A percentile compares a stretch with the other conserved stretches of the same genome.
These are phyloP conservation scores for Alectoris magna DNA, from an alignment of 2,797 vertebrate genomes.

Conservation along the genomic window DNA sequence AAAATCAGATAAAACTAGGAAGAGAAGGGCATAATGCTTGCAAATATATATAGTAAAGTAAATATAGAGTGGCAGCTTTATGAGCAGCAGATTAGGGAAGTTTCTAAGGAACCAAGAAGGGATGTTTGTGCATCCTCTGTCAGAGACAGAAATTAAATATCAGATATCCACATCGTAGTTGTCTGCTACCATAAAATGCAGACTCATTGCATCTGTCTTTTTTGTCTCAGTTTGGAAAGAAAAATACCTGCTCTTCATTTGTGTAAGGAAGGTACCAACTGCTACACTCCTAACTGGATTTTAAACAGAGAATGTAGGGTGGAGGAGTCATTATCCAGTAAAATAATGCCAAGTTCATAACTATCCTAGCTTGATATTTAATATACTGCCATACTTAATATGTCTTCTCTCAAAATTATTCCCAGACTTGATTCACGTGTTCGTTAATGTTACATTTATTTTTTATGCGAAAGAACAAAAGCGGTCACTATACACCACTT, in stretches of 20 bases:
- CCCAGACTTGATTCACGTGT: background rate
- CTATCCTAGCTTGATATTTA: background rate
- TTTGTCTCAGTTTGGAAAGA: background rate
- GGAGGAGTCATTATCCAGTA: background rate
- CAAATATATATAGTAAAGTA: background rate
- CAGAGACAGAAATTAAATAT: background rate
- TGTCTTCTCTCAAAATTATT: background rate
- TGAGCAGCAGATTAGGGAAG: background rate
- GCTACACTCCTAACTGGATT: background rate
- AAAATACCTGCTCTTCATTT: accelerated
- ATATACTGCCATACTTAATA: background rate
- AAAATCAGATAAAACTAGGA: background rate
- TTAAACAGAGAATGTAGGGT: background rate
- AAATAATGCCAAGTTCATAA: background rate
- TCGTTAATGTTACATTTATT: background rate
- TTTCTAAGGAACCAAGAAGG: background rate
- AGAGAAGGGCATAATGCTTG: background rate
- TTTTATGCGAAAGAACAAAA: constrained; percentile 11
- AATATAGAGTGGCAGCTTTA: background rate
- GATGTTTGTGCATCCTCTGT: background rate
- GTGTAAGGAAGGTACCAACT: background rate
- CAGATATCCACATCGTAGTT: background rate
- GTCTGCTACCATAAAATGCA: background rate
- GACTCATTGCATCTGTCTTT: background rate
- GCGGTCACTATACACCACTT: background rate